A percentile compares a stretch with the other conserved stretches of the same genome.
Conservation (phyloP, 2,888 invertebrate genomes). For the Parochlus steinenii region DNA sequence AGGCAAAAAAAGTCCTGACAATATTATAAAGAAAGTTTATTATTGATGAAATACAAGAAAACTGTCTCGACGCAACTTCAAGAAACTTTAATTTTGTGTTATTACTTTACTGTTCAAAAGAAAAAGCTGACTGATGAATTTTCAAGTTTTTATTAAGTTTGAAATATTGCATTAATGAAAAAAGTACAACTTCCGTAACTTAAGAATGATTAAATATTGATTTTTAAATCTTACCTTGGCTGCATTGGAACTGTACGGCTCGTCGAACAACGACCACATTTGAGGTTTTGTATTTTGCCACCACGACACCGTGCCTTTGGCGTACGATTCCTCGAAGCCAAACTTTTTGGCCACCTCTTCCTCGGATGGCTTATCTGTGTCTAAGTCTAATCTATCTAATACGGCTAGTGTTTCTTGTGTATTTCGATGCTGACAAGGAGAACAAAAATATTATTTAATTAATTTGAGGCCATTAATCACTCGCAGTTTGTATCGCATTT, state of each 20-base stretch:
- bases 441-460: conserved; percentile 12
- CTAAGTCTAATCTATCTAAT: conserved; percentile 89
- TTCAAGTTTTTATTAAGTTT: neutral
- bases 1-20: no score
- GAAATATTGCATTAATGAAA: neutral
- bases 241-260: conserved; percentile 94
- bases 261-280: conserved; percentile 98
- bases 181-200: neutral
- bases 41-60: no score
- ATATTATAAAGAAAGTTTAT: no score
- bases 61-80: no score
- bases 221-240: conserved; percentile 82
- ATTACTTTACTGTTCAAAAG: neutral
- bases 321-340: conserved; percentile 89
- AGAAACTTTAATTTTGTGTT: no score
- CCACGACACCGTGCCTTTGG: conserved; percentile 77
- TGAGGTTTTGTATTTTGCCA: conserved; percentile 96
- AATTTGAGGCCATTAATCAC: conserved; percentile 1
- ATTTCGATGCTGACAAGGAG: conserved; percentile 66
- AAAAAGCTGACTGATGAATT: neutral
- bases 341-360: conserved; percentile 97
- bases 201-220: neutral
- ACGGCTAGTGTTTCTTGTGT: conserved; percentile 98
- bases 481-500: neutral
- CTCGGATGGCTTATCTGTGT: conserved; percentile 94